phyloP scores from a whole-genome alignment of 2,113 vertebrate species.

The Rhodinocichla rosea region DNA sequence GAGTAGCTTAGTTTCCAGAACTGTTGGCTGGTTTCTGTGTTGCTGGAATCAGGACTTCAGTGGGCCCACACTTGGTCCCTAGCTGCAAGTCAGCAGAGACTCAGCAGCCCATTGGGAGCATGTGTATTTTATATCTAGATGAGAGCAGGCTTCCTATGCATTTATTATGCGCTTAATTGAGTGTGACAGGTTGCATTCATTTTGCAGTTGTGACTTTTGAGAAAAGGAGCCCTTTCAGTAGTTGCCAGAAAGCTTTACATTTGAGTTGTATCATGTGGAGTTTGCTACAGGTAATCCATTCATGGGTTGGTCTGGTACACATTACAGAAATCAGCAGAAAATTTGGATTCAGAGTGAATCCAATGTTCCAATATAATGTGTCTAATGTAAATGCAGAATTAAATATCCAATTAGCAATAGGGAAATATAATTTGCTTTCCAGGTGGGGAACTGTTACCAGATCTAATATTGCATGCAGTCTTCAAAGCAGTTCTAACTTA shows the following conservation, averaged over 20 bases:
- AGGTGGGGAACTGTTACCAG: neutral
- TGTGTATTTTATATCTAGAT: neutral
- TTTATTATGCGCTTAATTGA: neutral
- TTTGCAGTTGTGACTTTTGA: neutral
- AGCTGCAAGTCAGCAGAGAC: neutral
- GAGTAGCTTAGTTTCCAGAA: neutral
- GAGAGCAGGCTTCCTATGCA: neutral
- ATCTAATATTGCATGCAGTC: neutral
- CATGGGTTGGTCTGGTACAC: neutral
- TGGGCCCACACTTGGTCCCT: neutral
- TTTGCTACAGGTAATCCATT: neutral
- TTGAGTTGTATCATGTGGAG: neutral
- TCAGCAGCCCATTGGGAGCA: neutral
- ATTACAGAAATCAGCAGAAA: neutral
- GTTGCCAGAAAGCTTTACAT: neutral
- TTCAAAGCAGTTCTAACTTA: neutral
- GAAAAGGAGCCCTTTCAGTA: neutral
- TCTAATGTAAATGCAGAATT: neutral
- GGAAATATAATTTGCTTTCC: neutral
- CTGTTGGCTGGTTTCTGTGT: neutral
- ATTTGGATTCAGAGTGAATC: neutral
- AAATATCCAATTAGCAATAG: neutral
- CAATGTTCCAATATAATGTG: neutral
- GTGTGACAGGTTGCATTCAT: neutral
- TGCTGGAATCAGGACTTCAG: rapidly evolving